Conservation (phyloP, 2,797 vertebrate genomes). For the Molothrus aeneus region DNA sequence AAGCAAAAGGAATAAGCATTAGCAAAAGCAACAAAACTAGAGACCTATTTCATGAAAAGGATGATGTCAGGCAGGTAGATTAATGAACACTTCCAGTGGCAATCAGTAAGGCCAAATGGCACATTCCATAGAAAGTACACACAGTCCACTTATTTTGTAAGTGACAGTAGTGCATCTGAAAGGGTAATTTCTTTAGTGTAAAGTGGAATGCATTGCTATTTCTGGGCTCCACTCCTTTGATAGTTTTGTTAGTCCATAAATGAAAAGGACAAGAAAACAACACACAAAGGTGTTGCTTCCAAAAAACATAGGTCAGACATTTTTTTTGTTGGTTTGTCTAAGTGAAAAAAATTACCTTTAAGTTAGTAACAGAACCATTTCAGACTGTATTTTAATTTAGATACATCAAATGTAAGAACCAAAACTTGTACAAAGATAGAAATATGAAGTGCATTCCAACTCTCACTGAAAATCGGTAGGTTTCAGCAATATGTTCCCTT, state of each 20-base stretch:
- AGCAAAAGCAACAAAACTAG: background rate
- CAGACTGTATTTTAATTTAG: background rate
- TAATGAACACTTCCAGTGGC: background rate
- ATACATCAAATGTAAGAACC: background rate
- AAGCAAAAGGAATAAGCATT: background rate
- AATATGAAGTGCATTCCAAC: background rate
- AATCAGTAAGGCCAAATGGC: background rate
- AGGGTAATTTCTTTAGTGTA: background rate
- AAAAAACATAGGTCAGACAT: background rate
- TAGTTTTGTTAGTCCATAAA: background rate
- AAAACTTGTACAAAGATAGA: background rate
- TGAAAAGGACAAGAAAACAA: background rate
- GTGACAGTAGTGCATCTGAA: background rate
- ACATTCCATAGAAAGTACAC: background rate
- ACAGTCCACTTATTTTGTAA: background rate
- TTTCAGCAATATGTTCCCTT: background rate
- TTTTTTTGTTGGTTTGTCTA: background rate
- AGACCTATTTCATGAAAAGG: background rate
- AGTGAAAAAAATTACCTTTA: background rate
- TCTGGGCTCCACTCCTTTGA: background rate
- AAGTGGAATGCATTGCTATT: background rate
- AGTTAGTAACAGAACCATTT: background rate
- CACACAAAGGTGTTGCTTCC: fast-evolving
- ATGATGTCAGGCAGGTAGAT: background rate
- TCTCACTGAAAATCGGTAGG: background rate